Conservation (phyloP, 2,888 invertebrate species). For the Helicoverpa assulta region DNA sequence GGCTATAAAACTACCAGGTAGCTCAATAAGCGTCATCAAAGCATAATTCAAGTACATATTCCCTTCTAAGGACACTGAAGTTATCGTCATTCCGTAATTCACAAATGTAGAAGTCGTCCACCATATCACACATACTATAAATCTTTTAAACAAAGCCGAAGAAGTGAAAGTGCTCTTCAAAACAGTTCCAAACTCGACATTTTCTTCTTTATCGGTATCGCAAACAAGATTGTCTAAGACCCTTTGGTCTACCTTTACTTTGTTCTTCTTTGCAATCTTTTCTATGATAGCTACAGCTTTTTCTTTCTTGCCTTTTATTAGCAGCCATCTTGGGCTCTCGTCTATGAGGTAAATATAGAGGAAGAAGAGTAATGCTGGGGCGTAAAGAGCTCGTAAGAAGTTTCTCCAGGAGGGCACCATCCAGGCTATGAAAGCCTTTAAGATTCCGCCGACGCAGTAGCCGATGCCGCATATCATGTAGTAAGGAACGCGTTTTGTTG, state of each 20-base stretch:
- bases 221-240: constrained; percentile 67
- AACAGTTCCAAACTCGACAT: constrained; percentile 66
- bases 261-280: constrained; percentile 89
- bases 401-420: constrained; percentile 92
- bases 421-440: constrained; percentile 75
- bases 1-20: constrained; percentile 90
- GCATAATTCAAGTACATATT: constrained; percentile 94
- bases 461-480: constrained; percentile 73
- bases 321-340: constrained; percentile 95
- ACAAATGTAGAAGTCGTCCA: constrained; percentile 93
- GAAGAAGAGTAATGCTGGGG: constrained; percentile 92
- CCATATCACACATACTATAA: constrained; percentile 82
- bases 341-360: constrained; percentile 92
- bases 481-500: constrained; percentile 76
- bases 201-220: constrained; percentile 66
- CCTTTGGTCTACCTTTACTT: constrained; percentile 73
- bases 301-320: constrained; percentile 92
- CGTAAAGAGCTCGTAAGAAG: constrained; percentile 91
- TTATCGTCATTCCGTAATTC: constrained; percentile 94
- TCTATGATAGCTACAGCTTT: constrained; percentile 91
- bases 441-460: constrained; percentile 70
- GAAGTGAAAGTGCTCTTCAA: constrained; percentile 79
- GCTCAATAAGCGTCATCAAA: constrained; percentile 88
- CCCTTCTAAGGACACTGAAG: constrained; percentile 93
- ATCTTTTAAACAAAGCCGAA: constrained; percentile 73